These are phyloP conservation scores for Thripadectes ignobilis DNA, from an alignment of 2,797 vertebrate genomes.

Conservation along the genomic window DNA sequence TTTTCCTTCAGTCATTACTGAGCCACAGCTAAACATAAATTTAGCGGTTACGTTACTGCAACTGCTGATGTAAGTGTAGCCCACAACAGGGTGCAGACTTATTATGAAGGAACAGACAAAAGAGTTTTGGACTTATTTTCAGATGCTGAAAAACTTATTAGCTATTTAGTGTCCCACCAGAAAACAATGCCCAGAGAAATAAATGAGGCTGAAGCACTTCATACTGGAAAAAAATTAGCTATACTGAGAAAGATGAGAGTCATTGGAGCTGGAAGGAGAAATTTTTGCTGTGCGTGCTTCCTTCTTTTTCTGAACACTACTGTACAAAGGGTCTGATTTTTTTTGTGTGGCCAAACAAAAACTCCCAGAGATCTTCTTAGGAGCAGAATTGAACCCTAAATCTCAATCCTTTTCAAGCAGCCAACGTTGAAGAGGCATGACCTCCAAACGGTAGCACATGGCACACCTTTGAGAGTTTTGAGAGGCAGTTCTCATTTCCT, in stretches of 20 bases:
- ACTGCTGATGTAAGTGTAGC: slow-evolving; percentile 14
- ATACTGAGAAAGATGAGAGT: slow-evolving; percentile 31
- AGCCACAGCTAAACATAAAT: slow-evolving; percentile 46
- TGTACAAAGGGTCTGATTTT: not conserved
- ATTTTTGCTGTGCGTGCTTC: not conserved
- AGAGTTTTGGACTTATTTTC: not conserved
- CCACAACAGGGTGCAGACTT: not conserved
- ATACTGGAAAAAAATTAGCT: slow-evolving; percentile 8
- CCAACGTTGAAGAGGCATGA: not conserved
- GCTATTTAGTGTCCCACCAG: not conserved
- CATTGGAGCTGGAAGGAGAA: not conserved
- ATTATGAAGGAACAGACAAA: not conserved
- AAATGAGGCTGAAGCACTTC: slow-evolving; percentile 12
- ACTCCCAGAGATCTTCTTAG: not conserved
- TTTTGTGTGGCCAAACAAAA: not conserved
- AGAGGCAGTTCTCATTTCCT: not conserved
- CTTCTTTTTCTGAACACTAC: not conserved
- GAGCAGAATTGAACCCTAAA: not conserved
- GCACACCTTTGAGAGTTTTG: not conserved
- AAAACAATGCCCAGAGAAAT: slow-evolving; percentile 36
- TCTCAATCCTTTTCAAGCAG: not conserved
- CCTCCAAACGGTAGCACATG: not conserved
- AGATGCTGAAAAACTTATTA: slow-evolving; percentile 40
- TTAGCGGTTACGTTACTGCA: slow-evolving; percentile 22
- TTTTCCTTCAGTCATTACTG: slow-evolving; percentile 33